Evolutionary conservation across 1,140 invertebrate genomes (phyloP).

Genomic region (Ganaspis sp.): DNA sequence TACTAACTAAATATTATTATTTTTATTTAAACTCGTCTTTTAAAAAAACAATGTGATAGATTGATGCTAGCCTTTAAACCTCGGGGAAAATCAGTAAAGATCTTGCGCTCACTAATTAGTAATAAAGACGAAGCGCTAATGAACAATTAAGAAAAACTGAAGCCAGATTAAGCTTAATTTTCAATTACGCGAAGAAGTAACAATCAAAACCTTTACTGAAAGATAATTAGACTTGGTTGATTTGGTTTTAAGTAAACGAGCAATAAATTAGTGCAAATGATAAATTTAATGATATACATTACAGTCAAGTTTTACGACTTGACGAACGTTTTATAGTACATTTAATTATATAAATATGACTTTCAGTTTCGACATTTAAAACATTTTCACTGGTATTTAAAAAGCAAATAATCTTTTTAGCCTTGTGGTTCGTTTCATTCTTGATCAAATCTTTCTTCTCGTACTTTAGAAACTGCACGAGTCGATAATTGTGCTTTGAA

Average conservation of each 20-base stretch:
- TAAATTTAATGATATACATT: not conserved
- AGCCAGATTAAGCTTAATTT: constrained; percentile 11
- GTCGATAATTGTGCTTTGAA: constrained; percentile 38
- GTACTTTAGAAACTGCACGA: not conserved
- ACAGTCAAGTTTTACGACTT: not conserved
- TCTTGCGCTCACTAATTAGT: not conserved
- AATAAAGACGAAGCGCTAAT: constrained; percentile 13
- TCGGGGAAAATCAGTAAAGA: constrained; percentile 1
- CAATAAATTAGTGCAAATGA: not conserved
- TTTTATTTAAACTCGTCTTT: no score
- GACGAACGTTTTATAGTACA: not conserved
- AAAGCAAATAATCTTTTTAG: constrained; percentile 2
- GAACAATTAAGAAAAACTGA: constrained; percentile 11
- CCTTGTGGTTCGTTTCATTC: not conserved
- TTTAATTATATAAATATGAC: constrained; percentile 26
- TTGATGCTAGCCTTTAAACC: not conserved
- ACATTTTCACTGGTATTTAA: not conserved
- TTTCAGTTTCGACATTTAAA: not conserved
- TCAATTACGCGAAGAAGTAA: constrained; percentile 18
- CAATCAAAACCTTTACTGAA: not conserved
- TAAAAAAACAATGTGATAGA: not conserved
- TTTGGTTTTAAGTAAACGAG: constrained; percentile 8
- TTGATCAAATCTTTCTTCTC: not conserved
- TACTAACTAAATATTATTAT: no score
- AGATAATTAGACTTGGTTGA: not conserved